Percentiles rank a stretch among this genome's conserved stretches.
phyloP scores from a whole-genome alignment of 1,140 invertebrate genomes.

The Scaptomyza hsui region DNA sequence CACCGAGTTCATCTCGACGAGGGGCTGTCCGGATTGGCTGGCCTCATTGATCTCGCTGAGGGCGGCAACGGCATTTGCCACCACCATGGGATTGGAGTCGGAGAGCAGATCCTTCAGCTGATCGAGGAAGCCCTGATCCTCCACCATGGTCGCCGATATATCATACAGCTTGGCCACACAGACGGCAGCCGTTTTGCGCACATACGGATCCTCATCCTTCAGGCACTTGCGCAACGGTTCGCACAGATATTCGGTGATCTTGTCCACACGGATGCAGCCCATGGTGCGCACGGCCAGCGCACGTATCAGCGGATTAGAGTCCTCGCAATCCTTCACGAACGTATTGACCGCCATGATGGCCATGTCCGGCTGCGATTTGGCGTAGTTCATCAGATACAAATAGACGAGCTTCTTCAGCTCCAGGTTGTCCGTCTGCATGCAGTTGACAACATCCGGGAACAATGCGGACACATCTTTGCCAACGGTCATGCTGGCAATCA shows the following conservation, averaged over 20 bases:
- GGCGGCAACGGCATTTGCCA: constrained; percentile 99
- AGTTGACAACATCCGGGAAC: constrained; percentile 99
- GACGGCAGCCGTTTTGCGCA: constrained; percentile 99
- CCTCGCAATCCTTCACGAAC: constrained; percentile 99
- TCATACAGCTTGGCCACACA: constrained; percentile 99
- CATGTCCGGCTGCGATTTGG: constrained; percentile 99
- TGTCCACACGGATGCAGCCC: constrained; percentile 99
- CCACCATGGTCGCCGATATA: constrained; percentile 96
- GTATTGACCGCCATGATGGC: constrained; percentile 99
- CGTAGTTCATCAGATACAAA: constrained; percentile 99
- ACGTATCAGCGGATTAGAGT: constrained; percentile 99
- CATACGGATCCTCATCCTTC: constrained; percentile 99
- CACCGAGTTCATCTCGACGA: constrained; percentile 98
- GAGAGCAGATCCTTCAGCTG: constrained; percentile 98
- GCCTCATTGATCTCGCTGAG: constrained; percentile 99
- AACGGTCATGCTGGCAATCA: constrained; percentile 99
- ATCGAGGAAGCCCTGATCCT: constrained; percentile 97
- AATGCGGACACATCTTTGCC: constrained; percentile 98
- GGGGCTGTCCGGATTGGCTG: constrained; percentile 94
- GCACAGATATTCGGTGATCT: constrained; percentile 99
- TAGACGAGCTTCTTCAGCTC: constrained; percentile 99
- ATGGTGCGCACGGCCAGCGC: constrained; percentile 99
- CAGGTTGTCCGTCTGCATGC: constrained; percentile 99
- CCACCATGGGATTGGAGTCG: constrained; percentile 99
- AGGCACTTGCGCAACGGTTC: constrained; percentile 99